Base-by-base conservation (phyloP, 1,140 invertebrate genomes). In the Drosophila kepulauana region DNA sequence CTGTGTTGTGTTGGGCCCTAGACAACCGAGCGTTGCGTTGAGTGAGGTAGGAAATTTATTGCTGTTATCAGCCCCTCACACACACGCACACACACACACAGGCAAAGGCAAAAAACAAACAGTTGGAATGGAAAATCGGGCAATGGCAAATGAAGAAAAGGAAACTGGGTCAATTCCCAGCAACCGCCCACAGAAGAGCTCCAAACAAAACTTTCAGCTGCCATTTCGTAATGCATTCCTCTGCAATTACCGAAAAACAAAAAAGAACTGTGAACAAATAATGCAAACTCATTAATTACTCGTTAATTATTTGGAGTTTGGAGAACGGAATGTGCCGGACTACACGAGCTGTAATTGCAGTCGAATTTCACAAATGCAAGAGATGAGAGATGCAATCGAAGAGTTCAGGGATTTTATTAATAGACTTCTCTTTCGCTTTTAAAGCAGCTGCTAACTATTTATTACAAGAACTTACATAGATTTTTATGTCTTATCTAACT, bases 21-120 rank as follows among this genome's bases (percentile, higher is more conserved):
- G 77, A 84, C 85, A 89, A 88, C 80, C 52, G 80, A 84, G 64
- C 78, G 71, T 33, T 72, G 78, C 58, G 77, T 88, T 88, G 84
- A 89, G 84, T 82, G 85, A 84, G 84, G 84, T 88, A 89, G 85
- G 85, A 89, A 88, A 88, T 88, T 88, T 88, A 84, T 89, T 25
- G 84, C 61, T 78, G 77, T 89, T 88, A 89, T 88, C 84, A 84
- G 66, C 13, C 63, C 45, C n/a, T 10, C 8, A 56, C 51, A 15
- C 51, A 57, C n/a, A 13, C 41, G 8, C 8, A 38, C 49, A 15
- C 25, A 52, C 3, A 52, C 25, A 46, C n/a, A 10, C 25, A 46
- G 30, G 35, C 16, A 38, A 13, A 57, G 13, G 33, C 13, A 68
- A 78, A 78, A 77, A 75, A 70, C 64, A 61, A 75, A 73, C 52